Base-by-base conservation (phyloP, 2,888 invertebrate species). In the Himalopsyche japonica region DNA sequence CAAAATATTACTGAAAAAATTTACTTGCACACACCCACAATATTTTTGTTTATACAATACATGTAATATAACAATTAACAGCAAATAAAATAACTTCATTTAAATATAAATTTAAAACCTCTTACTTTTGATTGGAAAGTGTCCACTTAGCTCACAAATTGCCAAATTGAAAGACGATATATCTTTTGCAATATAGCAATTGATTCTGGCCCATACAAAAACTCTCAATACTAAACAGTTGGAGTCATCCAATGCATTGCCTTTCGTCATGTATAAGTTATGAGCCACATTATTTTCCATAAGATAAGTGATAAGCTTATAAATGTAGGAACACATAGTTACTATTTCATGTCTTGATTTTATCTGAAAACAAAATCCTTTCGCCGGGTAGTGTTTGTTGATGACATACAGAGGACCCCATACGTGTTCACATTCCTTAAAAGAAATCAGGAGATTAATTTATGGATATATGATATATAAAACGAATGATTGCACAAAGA, bases 91-190 rank as follows among this genome's bases (percentile, higher is more conserved):
- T 3, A 77, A 30, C 77, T 30, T 30, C 32, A 4, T 24, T 7
- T 27, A 77, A 6, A 77, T 1, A 10, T 30, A 4, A n/a, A 30
- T 24, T 27, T 15, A 83, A 77, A 82, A 81, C 48, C 82, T 90
- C 91, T 92, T 90, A 95, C 95, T 92, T 90, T 93, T 95, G 3
- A 96, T 90, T 0, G 95, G 93, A 83, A 97, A 91, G 90, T 95
- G 96, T 5, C 97, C 97, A 88, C 94, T 94, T 0, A 97, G 89
- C 89, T 97, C 97, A 88, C 94, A 94, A 37, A 94, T 93, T n/a
- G 96, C 97, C 15, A 96, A 93, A 91, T 95, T 94, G 84, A 95
- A 94, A 1, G 90, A 91, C 0, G 88, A 89, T 20, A 93, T 89
- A 83, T 93, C 91, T 89, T 96, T 96, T 0, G 91, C 89, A 0